Evolutionary conservation across 2,113 vertebrate genomes (phyloP), one percentile per base, ranked within the genome.

Genomic region (Indicator indicator): DNA sequence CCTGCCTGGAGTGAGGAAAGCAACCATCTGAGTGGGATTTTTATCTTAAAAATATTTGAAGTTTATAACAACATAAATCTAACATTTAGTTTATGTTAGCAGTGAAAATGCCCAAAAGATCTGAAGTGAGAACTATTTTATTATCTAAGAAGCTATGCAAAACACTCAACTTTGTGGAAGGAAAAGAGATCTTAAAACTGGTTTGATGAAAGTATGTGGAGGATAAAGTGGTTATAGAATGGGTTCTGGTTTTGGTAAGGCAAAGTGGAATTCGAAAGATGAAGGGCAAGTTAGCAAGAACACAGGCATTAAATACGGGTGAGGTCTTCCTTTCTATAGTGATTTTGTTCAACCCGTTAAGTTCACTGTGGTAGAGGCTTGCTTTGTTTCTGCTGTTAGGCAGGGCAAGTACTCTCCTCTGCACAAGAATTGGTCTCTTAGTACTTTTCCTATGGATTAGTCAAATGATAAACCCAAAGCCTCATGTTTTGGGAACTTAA

Each of bases 41-140:
- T 94, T 79, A 85, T 92, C 87, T 92, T 85, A 62, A 82, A 82
- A 81, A 60, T 85, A 74, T 74, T 93, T 56, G 26, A 55, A 56
- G 74, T 76, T 92, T 77, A 26, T 52, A 89, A 65, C 54, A 74
- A 62, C 1, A 0, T 44, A 33, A 64, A 14, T 68, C 69, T 67
- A 72, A 16, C 7, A 21, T 72, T 73, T 68, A 82, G 82, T 27
- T 96, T 90, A 94, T 56, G 27, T 50, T 93, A 64, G 69, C 58
- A 83, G 73, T 23, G 32, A 59, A 87, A 75, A 18, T 28, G 58
- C 62, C 72, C 76, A 33, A 86, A 75, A 58, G 38, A 81, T 62
- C 59, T 44, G 67, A 82, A 40, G 58, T 23, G 60, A 72, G 59
- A 82, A 72, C 62, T 10, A 84, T 68, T 59, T 40, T 54, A 18